phyloP scores from a whole-genome alignment of 1,140 invertebrate species.

The Kradibia gibbosae region DNA sequence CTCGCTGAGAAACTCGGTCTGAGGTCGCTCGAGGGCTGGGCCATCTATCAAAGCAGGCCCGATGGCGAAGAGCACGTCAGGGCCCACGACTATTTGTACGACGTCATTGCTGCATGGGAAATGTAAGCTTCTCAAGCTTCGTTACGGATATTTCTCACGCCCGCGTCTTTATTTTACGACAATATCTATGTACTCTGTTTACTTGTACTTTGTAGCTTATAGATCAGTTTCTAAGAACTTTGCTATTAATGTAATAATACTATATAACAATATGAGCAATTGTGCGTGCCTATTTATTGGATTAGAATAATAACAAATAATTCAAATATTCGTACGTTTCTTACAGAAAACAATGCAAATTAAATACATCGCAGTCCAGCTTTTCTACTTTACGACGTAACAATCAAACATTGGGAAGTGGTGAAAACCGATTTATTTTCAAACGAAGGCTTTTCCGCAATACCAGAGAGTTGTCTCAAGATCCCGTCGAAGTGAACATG shows the following conservation, averaged over 20 bases:
- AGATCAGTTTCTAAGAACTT: no score
- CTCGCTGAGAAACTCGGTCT: conserved; percentile 92
- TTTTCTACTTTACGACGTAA: conserved; percentile 75
- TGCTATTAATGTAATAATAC: no score
- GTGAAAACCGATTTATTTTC: conserved; percentile 94
- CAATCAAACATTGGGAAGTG: conserved; percentile 79
- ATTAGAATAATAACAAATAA: neutral
- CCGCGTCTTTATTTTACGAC: no score
- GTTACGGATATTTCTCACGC: no score
- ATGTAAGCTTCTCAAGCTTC: conserved; percentile 78
- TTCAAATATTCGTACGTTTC: neutral
- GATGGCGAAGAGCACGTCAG: conserved; percentile 94
- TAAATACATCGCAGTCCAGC: conserved; percentile 72
- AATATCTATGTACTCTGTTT: no score
- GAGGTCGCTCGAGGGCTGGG: conserved; percentile 91
- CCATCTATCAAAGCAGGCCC: conserved; percentile 89
- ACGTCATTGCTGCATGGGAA: conserved; percentile 95
- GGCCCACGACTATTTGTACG: conserved; percentile 93
- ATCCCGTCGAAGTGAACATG: conserved; percentile 95
- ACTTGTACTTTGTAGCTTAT: no score
- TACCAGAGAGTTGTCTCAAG: conserved; percentile 92
- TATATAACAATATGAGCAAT: no score
- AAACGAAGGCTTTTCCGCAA: conserved; percentile 91
- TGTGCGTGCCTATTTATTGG: no score
- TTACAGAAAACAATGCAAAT: conserved; percentile 78